Percentiles rank a stretch among this genome's conserved stretches.
phyloP scores from a whole-genome alignment of 2,888 invertebrate genomes.

The Zelleria hepariella region DNA sequence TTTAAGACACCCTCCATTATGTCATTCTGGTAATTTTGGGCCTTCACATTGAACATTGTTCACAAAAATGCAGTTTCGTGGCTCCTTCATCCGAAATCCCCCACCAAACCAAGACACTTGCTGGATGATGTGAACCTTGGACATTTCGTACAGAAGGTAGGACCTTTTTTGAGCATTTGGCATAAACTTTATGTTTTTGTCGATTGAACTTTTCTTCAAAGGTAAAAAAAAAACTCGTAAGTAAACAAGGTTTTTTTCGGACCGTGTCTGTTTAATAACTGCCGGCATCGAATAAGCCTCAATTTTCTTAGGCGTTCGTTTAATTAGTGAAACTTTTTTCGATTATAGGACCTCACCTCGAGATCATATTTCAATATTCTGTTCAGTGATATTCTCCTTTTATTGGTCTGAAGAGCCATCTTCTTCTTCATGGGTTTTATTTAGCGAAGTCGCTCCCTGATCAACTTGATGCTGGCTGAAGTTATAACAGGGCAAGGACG shows the following conservation, averaged over 20 bases:
- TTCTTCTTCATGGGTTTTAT: neutral
- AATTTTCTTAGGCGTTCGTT: neutral
- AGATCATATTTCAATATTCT: conserved; percentile 1
- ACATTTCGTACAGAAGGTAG: neutral
- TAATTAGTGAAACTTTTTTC: neutral
- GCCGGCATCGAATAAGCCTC: neutral
- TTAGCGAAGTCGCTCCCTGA: too few relatives aligned
- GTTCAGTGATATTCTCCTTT: neutral
- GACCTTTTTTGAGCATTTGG: neutral
- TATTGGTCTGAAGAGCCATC: neutral
- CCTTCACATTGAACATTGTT: conserved; percentile 2
- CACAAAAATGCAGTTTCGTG: conserved; percentile 3
- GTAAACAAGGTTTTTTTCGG: neutral
- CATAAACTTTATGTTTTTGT: too few relatives aligned
- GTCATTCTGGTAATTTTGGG: neutral
- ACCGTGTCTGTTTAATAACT: neutral
- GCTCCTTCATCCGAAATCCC: conserved; percentile 4
- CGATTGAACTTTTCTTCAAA: too few relatives aligned
- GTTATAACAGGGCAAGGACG: neutral
- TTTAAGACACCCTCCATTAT: neutral
- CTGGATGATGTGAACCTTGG: neutral
- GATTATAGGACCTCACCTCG: neutral
- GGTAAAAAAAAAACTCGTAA: too few relatives aligned
- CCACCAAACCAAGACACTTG: conserved; percentile 2
- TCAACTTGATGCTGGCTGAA: neutral